phyloP scores from a whole-genome alignment of 2,113 vertebrate species.

The Anoura caudifer region DNA sequence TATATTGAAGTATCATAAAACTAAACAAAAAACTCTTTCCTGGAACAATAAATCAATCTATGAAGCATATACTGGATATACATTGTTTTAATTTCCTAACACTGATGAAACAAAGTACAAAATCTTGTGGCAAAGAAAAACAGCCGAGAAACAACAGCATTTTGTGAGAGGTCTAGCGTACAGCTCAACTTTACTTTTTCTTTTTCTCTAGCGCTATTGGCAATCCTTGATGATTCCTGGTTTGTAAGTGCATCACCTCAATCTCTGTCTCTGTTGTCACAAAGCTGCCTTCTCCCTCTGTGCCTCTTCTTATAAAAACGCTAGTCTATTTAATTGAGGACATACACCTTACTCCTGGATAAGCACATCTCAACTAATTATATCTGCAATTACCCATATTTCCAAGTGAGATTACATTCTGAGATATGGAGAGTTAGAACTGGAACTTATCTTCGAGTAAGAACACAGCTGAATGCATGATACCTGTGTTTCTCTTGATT shows the following conservation, averaged over 20 bases:
- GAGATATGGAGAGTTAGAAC: background rate
- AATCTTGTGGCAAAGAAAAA: background rate
- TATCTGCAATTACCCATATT: background rate
- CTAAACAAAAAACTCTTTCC: background rate
- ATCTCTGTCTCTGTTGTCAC: background rate
- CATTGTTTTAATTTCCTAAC: background rate
- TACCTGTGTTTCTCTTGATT: background rate
- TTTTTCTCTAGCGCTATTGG: background rate
- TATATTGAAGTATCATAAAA: background rate
- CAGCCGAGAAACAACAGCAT: background rate
- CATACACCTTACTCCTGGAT: too few relatives aligned
- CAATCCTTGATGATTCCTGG: background rate
- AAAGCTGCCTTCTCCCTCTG: background rate
- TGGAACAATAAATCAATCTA: background rate
- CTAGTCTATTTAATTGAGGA: background rate
- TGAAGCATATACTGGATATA: background rate
- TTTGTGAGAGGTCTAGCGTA: background rate
- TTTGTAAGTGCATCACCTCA: background rate
- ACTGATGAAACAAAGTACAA: background rate
- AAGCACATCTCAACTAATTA: background rate
- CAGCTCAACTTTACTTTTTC: background rate
- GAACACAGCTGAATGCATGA: background rate
- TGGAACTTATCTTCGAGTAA: background rate
- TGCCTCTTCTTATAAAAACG: background rate
- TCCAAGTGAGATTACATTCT: background rate